Percentiles rank a stretch among this genome's conserved stretches.
phyloP scores from a whole-genome alignment of 2,888 invertebrate species.

The Drosophila stalkeri region DNA sequence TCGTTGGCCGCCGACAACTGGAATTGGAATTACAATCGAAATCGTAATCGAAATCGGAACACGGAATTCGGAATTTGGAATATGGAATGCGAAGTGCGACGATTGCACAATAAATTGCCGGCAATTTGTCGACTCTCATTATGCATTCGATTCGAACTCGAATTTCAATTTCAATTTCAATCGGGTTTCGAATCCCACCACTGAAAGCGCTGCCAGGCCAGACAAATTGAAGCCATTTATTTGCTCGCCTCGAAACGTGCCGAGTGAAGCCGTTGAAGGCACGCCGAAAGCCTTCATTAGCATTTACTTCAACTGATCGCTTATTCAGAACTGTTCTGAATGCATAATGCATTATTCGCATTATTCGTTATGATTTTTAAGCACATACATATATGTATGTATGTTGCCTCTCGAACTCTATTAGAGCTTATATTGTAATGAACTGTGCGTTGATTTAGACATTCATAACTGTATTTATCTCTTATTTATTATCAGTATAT shows the following conservation, averaged over 20 bases:
- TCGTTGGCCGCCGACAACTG: slow-evolving; percentile 11
- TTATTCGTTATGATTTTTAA: slow-evolving; percentile 1
- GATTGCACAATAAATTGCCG: slow-evolving; percentile 59
- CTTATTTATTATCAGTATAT: too few relatives aligned
- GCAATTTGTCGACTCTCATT: slow-evolving; percentile 57
- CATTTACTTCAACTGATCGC: background rate
- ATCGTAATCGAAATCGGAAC: slow-evolving; percentile 40
- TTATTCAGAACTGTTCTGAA: slow-evolving; percentile 5
- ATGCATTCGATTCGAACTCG: slow-evolving; percentile 29
- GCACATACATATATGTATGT: too few relatives aligned
- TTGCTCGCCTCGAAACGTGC: background rate
- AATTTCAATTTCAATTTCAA: slow-evolving; percentile 6
- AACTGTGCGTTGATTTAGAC: background rate
- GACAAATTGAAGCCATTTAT: slow-evolving; percentile 50
- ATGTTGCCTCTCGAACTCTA: background rate
- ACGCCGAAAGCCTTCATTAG: background rate
- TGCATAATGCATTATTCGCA: background rate
- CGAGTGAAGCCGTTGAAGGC: background rate
- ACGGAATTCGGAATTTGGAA: slow-evolving; percentile 22
- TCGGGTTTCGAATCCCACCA: slow-evolving; percentile 12
- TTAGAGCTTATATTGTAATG: background rate
- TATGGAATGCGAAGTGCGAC: slow-evolving; percentile 21
- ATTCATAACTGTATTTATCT: too few relatives aligned
- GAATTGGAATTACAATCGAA: background rate
- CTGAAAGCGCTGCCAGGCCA: slow-evolving; percentile 17